Percentiles rank a stretch among this genome's conserved stretches.
phyloP scores from a whole-genome alignment of 2,888 invertebrate species.

The Bellardia bayeri region DNA sequence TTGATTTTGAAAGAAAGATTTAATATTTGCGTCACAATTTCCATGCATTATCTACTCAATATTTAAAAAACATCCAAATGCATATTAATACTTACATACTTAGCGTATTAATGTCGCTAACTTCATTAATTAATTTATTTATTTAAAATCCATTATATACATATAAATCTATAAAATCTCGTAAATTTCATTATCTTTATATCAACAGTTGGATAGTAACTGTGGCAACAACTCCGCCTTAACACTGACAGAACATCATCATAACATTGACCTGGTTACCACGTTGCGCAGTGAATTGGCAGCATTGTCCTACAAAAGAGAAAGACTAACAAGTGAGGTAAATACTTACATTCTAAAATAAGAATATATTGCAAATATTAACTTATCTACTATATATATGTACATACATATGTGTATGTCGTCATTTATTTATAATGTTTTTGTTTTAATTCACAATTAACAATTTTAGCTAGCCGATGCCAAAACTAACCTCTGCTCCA shows the following conservation, averaged over 20 bases:
- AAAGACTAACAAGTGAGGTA: slow-evolving; percentile 91
- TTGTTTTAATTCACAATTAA: no score
- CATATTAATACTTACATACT: no score
- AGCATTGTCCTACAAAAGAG: slow-evolving; percentile 92
- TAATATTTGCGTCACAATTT: no score
- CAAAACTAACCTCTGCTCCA: slow-evolving; percentile 88
- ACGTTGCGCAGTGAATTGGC: slow-evolving; percentile 93
- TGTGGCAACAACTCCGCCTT: slow-evolving; percentile 75
- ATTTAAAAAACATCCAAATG: no score
- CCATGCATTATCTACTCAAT: no score
- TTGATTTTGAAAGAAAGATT: no score
- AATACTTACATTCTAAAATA: neutral
- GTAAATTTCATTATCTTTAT: slow-evolving; percentile 13
- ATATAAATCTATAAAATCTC: no score
- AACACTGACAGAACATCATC: slow-evolving; percentile 76
- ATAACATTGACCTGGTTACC: slow-evolving; percentile 88
- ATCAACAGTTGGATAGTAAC: slow-evolving; percentile 76
- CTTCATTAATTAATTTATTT: no score
- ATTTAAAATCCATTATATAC: no score
- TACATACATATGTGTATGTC: neutral
- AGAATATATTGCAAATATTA: neutral
- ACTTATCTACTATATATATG: neutral
- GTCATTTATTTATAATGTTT: no score
- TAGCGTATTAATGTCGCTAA: no score
- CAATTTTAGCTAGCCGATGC: slow-evolving; percentile 87